Evolutionary conservation across 2,113 vertebrate genomes (phyloP).

Genomic region (Dissostichus mawsoni): DNA sequence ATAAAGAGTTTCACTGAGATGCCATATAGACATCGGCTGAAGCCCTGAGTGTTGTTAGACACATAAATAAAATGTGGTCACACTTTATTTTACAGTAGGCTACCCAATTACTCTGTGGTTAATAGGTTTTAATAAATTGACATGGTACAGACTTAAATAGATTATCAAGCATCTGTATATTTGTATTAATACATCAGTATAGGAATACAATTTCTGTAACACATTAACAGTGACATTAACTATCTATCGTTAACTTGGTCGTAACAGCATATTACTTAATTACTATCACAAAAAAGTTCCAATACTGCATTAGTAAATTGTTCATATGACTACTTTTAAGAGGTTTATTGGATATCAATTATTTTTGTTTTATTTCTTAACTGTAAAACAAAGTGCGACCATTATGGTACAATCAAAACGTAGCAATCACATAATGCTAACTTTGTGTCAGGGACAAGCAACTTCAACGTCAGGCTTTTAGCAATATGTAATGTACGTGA

Average conservation of each 20-base stretch:
- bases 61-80: neutral
- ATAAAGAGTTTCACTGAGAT: conserved; percentile 16
- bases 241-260: neutral
- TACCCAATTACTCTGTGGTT: neutral
- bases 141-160: conserved; percentile 5
- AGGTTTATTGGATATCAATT: conserved; percentile 21
- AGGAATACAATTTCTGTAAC: conserved; percentile 23
- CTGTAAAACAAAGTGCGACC: conserved; percentile 46
- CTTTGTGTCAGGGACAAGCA: neutral
- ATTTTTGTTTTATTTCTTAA: conserved; percentile 14
- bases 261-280: neutral
- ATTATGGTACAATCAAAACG: neutral
- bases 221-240: neutral
- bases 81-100: conserved; percentile 42
- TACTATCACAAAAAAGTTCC: neutral
- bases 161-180: conserved; percentile 11
- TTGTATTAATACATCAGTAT: conserved; percentile 5
- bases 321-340: conserved; percentile 30
- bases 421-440: neutral
- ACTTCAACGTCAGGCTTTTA: neutral
- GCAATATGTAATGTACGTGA: neutral
- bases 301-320: conserved; percentile 16
- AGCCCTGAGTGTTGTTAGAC: neutral
- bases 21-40: neutral
- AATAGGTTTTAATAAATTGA: neutral